These are phyloP conservation scores for Ips nitidus DNA, from an alignment of 1,140 invertebrate genomes.

Conservation along the genomic window DNA sequence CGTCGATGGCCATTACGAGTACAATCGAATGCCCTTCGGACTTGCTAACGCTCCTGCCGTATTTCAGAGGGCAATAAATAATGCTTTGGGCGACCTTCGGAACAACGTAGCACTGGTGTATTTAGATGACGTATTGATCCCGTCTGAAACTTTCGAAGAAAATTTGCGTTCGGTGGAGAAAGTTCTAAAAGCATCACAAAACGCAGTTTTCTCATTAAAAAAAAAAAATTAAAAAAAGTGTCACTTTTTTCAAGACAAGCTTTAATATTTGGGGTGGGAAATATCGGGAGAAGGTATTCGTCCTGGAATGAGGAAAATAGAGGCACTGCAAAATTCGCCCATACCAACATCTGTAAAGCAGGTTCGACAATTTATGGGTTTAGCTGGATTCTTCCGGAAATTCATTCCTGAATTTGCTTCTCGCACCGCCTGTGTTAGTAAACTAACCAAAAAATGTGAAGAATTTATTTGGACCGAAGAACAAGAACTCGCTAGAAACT, in stretches of 20 bases:
- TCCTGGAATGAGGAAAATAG: conserved; percentile 12
- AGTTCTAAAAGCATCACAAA: conserved; percentile 8
- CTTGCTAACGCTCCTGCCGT: conserved; percentile 50
- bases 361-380: conserved; percentile 46
- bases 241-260: conserved; percentile 42
- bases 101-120: conserved; percentile 31
- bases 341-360: conserved; percentile 39
- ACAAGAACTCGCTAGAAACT: conserved; percentile 38
- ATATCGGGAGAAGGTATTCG: conserved; percentile 27
- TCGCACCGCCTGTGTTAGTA: conserved; percentile 14
- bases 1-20: conserved; percentile 44
- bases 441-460: conserved; percentile 7
- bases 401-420: conserved; percentile 39
- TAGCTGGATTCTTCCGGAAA: conserved; percentile 44
- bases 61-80: conserved; percentile 45
- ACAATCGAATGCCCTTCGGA: conserved; percentile 45
- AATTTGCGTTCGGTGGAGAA: background rate
- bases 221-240: conserved; percentile 44
- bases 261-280: conserved; percentile 39
- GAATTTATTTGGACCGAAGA: conserved; percentile 14
- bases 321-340: background rate
- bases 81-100: conserved; percentile 10
- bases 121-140: conserved; percentile 35
- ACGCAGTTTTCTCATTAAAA: conserved; percentile 33
- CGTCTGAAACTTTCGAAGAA: conserved; percentile 13